A percentile compares a stretch with the other conserved stretches of the same genome.
Conservation (phyloP, 2,113 vertebrate genomes). For the Puntigrus tetrazona region DNA sequence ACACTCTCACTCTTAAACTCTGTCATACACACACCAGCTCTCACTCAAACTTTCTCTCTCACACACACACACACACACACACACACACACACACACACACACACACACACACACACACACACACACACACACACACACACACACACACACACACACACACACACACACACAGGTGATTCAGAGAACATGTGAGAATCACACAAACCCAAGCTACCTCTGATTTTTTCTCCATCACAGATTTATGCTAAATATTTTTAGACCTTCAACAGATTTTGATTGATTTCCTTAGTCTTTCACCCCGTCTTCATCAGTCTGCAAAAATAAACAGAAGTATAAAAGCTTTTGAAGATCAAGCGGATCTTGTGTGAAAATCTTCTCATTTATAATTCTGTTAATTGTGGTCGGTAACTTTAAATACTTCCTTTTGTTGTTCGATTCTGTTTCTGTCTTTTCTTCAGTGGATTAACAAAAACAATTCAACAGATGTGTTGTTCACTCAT, state of each 20-base stretch:
- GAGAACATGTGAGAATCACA: not conserved
- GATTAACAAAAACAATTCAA: not conserved
- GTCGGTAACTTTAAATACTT: not conserved
- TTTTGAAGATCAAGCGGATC: too few species aligned
- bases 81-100: not conserved
- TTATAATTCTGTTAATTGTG: not conserved
- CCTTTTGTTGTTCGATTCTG: not conserved
- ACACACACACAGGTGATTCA: constrained; percentile 62
- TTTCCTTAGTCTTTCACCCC: not conserved
- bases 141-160: not conserved
- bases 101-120: not conserved
- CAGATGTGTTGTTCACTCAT: not conserved
- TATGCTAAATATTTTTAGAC: not conserved
- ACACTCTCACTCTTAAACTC: not conserved
- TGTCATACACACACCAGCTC: not conserved
- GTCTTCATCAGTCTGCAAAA: too few species aligned
- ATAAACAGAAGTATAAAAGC: too few species aligned
- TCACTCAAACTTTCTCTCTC: not conserved
- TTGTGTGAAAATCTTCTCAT: not conserved
- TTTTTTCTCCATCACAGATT: not conserved
- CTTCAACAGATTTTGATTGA: not conserved
- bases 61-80: not conserved
- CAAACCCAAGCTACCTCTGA: not conserved
- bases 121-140: too few species aligned
- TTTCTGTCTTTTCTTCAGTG: not conserved